These are phyloP conservation scores for Ictalurus punctatus DNA, from an alignment of 2,113 vertebrate genomes.

Conservation along the genomic window DNA sequence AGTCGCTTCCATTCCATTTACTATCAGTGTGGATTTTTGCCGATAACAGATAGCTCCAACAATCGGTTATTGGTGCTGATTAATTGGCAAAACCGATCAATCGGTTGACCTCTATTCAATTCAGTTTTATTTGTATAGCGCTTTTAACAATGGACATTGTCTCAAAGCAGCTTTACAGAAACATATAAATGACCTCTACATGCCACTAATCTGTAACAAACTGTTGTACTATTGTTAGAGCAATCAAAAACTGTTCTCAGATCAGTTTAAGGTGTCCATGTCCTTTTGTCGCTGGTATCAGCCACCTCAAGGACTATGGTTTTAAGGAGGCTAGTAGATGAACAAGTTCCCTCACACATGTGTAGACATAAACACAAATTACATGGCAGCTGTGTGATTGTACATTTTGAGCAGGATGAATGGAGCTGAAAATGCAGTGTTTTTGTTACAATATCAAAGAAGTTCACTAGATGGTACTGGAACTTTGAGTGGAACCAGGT, in stretches of 20 bases:
- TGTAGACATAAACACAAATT: background rate
- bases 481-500: background rate
- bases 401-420: background rate
- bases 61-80: too few relatives aligned
- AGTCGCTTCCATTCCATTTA: too few relatives aligned
- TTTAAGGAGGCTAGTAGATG: conserved; percentile 35
- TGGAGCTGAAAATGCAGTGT: too few relatives aligned
- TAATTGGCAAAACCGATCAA: too few relatives aligned
- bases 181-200: background rate
- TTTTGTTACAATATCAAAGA: background rate
- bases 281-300: background rate
- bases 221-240: background rate
- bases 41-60: too few relatives aligned
- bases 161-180: too few relatives aligned
- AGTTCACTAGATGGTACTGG: background rate
- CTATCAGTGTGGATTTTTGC: too few relatives aligned
- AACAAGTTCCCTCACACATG: background rate
- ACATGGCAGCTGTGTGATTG: background rate
- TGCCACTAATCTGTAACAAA: background rate
- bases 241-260: background rate
- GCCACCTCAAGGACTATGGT: background rate
- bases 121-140: too few relatives aligned
- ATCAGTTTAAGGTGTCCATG: background rate
- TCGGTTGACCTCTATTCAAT: too few relatives aligned
- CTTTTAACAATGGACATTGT: too few relatives aligned